Evolutionary conservation across 2,113 vertebrate species (phyloP).

Genomic region (Casuarius casuarius): DNA sequence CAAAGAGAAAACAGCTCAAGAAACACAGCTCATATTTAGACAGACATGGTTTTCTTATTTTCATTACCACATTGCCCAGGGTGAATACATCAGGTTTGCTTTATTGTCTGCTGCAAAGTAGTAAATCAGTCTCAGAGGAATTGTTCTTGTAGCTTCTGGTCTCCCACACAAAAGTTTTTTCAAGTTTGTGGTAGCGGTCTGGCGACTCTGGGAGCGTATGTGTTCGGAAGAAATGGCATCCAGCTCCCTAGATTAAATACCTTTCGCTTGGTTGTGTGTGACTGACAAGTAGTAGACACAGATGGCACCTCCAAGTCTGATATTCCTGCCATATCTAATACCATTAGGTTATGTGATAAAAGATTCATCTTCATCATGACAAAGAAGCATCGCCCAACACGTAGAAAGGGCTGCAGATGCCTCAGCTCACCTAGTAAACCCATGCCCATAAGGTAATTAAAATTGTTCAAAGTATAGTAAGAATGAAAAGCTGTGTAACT

Average conservation of each 20-base stretch:
- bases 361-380: not conserved
- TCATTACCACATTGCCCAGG: not conserved
- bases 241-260: not conserved
- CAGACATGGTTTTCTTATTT: not conserved
- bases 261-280: not conserved
- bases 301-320: not conserved
- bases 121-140: not conserved
- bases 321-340: not conserved
- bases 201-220: not conserved
- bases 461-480: too few species aligned
- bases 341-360: not conserved
- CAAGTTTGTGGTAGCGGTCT: not conserved
- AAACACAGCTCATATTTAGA: not conserved
- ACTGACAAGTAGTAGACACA: not conserved
- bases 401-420: too few species aligned
- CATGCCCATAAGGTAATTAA: too few species aligned
- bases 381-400: not conserved
- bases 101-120: not conserved
- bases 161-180: not conserved
- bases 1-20: not conserved
- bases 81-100: rapidly evolving
- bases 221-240: not conserved
- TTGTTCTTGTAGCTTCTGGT: not conserved
- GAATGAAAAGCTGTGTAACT: too few species aligned
- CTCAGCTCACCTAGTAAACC: too few species aligned